A percentile compares a stretch with the other conserved stretches of the same genome.
phyloP scores from a whole-genome alignment of 2,113 vertebrate species.

The Ceuthmochares aereus region DNA sequence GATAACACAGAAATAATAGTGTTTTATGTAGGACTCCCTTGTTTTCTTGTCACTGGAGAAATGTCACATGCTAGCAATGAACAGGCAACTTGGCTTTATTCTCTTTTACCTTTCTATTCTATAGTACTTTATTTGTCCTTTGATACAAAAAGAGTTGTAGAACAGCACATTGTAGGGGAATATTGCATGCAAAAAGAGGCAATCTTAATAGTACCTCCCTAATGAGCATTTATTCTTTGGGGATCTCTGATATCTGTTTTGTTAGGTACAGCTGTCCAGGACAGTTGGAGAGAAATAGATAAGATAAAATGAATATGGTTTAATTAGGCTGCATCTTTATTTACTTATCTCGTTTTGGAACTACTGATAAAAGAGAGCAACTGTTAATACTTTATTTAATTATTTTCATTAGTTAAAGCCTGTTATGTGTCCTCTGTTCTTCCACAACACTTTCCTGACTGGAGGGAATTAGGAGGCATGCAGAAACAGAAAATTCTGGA shows the following conservation, averaged over 20 bases:
- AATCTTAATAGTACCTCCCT: background rate
- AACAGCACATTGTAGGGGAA: background rate
- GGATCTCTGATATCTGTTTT: background rate
- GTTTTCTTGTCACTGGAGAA: background rate
- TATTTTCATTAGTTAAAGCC: background rate
- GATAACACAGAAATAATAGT: background rate
- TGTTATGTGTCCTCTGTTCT: background rate
- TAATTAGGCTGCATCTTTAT: conserved; percentile 43
- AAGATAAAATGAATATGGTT: background rate
- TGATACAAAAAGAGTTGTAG: background rate
- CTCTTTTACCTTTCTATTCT: background rate
- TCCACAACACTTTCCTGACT: background rate
- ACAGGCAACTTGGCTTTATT: background rate
- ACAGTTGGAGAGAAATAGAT: background rate
- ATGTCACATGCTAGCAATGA: background rate
- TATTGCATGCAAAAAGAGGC: background rate
- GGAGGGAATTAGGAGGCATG: background rate
- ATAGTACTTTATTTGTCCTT: background rate
- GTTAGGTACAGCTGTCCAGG: background rate
- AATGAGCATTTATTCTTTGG: background rate
- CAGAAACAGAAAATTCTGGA: background rate
- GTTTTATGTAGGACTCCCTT: background rate
- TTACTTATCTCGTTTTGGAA: conserved; percentile 9
- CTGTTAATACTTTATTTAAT: conserved; percentile 16
- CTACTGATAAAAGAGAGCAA: conserved; percentile 6